Conservation (phyloP, 2,113 vertebrate genomes). For the Rousettus leschenaultii region DNA sequence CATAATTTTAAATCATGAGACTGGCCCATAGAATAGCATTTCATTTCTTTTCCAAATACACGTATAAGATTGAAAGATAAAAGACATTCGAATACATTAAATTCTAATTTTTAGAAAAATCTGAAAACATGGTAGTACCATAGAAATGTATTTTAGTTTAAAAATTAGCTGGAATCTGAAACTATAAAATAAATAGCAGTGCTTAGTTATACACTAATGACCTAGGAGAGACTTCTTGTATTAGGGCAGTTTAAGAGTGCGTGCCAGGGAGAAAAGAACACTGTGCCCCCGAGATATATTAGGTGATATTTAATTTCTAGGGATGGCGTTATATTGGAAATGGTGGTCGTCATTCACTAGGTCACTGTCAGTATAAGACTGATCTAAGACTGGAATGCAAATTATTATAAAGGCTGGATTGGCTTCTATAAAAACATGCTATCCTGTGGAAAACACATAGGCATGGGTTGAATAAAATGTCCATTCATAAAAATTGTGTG, state of each 20-base stretch:
- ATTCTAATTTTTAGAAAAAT: not conserved
- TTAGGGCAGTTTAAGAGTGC: not conserved
- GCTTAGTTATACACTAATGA: not conserved
- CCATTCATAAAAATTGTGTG: conserved; percentile 12
- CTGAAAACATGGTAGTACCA: not conserved
- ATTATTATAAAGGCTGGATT: conserved; percentile 32
- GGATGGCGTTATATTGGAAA: not conserved
- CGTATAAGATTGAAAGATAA: not conserved
- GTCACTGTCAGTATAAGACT: not conserved
- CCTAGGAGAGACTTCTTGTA: not conserved
- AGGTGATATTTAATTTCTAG: not conserved
- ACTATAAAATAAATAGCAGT: not conserved
- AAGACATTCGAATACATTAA: not conserved
- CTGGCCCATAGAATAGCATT: not conserved
- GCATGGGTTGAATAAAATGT: not conserved
- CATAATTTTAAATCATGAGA: not conserved
- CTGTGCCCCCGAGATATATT: not conserved
- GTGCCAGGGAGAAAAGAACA: not conserved
- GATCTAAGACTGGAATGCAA: not conserved
- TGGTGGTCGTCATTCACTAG: not conserved
- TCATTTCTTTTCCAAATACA: not conserved
- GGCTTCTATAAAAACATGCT: not conserved
- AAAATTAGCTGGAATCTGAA: not conserved
- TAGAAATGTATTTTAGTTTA: not conserved
- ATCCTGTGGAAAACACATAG: not conserved